Evolutionary conservation across 2,797 vertebrate genomes (phyloP).

Genomic region (Moxostoma hubbsi): DNA sequence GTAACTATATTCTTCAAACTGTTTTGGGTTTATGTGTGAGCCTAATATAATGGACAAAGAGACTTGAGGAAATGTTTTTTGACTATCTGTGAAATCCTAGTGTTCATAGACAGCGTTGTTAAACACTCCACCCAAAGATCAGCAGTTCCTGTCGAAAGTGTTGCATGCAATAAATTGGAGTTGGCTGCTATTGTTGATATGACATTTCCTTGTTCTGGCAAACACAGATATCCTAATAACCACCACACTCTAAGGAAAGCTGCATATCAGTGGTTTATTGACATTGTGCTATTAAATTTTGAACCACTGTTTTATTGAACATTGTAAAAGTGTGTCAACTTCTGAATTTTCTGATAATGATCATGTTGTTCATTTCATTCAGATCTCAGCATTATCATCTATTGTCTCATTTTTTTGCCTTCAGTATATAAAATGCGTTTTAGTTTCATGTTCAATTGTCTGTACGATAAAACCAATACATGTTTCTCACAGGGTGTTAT

Average conservation of each 20-base stretch:
- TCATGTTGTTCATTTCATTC: not conserved
- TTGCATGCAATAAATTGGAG: slow-evolving; percentile 50
- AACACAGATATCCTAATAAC: slow-evolving; percentile 42
- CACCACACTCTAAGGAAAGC: slow-evolving; percentile 39
- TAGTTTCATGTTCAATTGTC: not conserved
- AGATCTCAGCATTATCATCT: no score
- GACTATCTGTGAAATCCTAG: slow-evolving; percentile 14
- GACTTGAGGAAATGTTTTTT: slow-evolving; percentile 33
- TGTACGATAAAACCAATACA: not conserved
- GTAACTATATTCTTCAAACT: not conserved
- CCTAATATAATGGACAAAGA: not conserved
- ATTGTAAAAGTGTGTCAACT: no score
- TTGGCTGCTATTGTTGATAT: slow-evolving; percentile 48
- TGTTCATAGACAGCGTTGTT: slow-evolving; percentile 42
- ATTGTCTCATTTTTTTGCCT: no score
- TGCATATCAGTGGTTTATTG: no score
- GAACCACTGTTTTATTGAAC: not conserved
- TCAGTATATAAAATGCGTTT: not conserved
- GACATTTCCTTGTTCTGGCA: slow-evolving; percentile 52
- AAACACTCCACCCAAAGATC: slow-evolving; percentile 53
- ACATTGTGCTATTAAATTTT: not conserved
- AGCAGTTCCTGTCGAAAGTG: slow-evolving; percentile 60
- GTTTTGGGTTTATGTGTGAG: not conserved
- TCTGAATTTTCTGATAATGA: not conserved
- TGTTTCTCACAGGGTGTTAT: slow-evolving; percentile 79